Evolutionary conservation across 1,140 invertebrate genomes (phyloP).

Genomic region (Dreissena rostriformis): DNA sequence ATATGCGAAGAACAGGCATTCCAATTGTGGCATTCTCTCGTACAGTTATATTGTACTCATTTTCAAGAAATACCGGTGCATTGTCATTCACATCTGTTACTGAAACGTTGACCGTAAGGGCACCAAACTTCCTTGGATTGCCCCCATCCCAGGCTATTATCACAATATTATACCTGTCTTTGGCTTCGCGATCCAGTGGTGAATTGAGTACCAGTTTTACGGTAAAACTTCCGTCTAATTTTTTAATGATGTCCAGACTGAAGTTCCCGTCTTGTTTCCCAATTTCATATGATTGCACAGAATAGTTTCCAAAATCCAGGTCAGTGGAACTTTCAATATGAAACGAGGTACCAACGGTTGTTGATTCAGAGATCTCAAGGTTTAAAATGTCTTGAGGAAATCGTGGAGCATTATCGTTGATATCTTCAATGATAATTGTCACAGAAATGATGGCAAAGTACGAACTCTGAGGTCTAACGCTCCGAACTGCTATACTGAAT

Average conservation of each 20-base stretch:
- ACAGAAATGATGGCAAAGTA: conserved; percentile 51
- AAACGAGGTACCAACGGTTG: conserved; percentile 45
- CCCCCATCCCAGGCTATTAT: conserved; percentile 95
- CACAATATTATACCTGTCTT: conserved; percentile 89
- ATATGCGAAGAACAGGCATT: conserved; percentile 88
- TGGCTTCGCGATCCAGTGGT: conserved; percentile 91
- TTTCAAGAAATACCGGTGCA: conserved; percentile 86
- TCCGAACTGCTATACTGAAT: conserved; percentile 48
- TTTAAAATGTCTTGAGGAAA: conserved; percentile 39
- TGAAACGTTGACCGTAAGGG: conserved; percentile 92
- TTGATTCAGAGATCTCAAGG: conserved; percentile 47
- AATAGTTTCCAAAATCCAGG: conserved; percentile 38
- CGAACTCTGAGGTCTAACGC: conserved; percentile 44
- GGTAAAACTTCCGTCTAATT: conserved; percentile 53
- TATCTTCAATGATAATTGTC: conserved; percentile 47
- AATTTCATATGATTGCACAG: conserved; percentile 49
- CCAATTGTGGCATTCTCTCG: conserved; percentile 89
- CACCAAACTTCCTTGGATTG: conserved; percentile 89
- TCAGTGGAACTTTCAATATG: conserved; percentile 53
- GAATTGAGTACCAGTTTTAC: conserved; percentile 72
- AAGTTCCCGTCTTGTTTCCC: conserved; percentile 44
- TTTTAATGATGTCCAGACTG: conserved; percentile 36
- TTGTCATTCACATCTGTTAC: conserved; percentile 98
- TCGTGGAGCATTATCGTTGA: conserved; percentile 53
- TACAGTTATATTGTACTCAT: conserved; percentile 86